Percentiles rank a stretch among this genome's conserved stretches.
Evolutionary conservation across 2,888 invertebrate species (phyloP).

Genomic region (Pachycephus smyrnensis): DNA sequence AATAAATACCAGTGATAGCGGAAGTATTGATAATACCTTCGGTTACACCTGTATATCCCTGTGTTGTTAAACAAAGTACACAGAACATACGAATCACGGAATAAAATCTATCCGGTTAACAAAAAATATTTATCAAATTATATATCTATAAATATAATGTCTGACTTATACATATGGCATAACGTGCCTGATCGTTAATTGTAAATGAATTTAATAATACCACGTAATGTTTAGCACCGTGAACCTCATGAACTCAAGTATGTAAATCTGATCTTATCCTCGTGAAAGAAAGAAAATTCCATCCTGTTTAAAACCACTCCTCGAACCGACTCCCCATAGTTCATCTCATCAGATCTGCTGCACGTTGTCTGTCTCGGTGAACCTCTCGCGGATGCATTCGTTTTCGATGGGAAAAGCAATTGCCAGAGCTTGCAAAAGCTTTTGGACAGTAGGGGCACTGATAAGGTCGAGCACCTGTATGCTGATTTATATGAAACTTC

Average conservation of each 20-base stretch:
- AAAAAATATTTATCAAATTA: not conserved
- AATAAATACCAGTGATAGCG: not conserved
- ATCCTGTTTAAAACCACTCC: constrained; percentile 35
- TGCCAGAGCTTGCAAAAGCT: constrained; percentile 79
- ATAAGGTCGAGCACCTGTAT: constrained; percentile 80
- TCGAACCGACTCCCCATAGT: constrained; percentile 41
- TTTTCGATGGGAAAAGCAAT: constrained; percentile 80
- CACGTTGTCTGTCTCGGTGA: constrained; percentile 70
- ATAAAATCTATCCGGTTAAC: not conserved
- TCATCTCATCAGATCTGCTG: constrained; percentile 71
- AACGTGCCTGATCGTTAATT: not conserved
- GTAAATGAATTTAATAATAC: not conserved
- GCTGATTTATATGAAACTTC: constrained; percentile 82
- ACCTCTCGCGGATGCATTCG: constrained; percentile 78
- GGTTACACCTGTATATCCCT: not conserved
- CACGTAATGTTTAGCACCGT: constrained; percentile 8
- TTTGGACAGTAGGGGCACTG: constrained; percentile 81
- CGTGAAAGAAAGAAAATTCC: not conserved
- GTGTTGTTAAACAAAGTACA: constrained; percentile 1
- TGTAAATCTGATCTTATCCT: not conserved
- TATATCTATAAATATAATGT: constrained; percentile 1
- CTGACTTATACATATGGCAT: not conserved
- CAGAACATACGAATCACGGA: constrained; percentile 5
- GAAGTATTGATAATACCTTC: not conserved
- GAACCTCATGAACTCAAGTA: not conserved